Evolutionary conservation across 2,888 invertebrate genomes (phyloP), one percentile per base, ranked within the genome.

Genomic region (Athalia rosae): DNA sequence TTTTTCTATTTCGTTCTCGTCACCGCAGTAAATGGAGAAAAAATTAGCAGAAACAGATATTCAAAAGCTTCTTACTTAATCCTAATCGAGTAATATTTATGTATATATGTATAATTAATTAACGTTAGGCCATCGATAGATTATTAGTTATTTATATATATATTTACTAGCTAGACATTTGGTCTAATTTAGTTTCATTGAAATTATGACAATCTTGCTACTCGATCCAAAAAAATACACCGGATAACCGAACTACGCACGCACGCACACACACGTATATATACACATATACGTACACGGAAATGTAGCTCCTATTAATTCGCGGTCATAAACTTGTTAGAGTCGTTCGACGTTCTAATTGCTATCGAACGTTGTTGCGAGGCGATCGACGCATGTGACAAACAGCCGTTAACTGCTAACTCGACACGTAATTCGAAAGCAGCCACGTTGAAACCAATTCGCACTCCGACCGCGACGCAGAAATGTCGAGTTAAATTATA

Each of bases 41-140:
- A n/a, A 63, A 3, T n/a, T 7, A 45, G 47, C n/a, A 48, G 15
- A 53, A 53, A 41, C 7, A 8, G 53, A 28, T 6, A 48, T n/a
- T n/a, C 4, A 50, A 11, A 67, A 67, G 53, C 67, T 41, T 71
- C 64, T 9, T 58, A 58, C 15, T 9, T 50, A 8, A 45, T 58
- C 58, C 45, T 71, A 71, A 71, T 45, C 28, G 28, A 28, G 0
- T 28, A 28, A 28, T 28, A 28, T 28, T 28, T 28, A 28, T n/a
- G n/a, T 28, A 28, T 3, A 61, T 28, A 13, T 28, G 11, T 13
- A 13, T 13, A 8, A 13, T 71, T 56, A 71, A 67, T 15, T 71
- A 71, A 71, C 58, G 58, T 71, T 71, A 71, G 71, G 71, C 71
- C 71, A 71, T 69, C 58, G 71, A 71, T 71, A 56, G 58, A 8